These are phyloP conservation scores for Telmatherina bonti DNA, from an alignment of 2,797 vertebrate genomes.

Conservation along the genomic window DNA sequence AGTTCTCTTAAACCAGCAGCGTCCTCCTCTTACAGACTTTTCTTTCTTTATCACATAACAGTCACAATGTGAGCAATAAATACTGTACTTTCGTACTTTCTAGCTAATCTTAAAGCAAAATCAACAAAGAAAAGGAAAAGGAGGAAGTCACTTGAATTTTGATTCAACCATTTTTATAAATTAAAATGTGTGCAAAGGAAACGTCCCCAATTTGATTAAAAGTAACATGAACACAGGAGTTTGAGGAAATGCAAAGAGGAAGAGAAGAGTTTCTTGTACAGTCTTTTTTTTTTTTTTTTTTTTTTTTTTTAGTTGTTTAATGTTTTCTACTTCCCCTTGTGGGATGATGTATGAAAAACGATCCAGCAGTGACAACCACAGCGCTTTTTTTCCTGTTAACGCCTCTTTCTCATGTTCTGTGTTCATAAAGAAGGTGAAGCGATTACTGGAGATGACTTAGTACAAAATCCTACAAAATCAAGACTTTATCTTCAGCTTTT, in stretches of 20 bases:
- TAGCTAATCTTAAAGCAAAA: conserved; percentile 65
- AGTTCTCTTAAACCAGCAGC: conserved; percentile 27
- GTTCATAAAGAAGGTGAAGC: conserved; percentile 4
- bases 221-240: neutral
- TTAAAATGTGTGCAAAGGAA: conserved; percentile 21
- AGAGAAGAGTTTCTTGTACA: conserved; percentile 21
- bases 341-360: conserved; percentile 18
- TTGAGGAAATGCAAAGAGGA: conserved; percentile 44
- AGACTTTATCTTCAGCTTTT: conserved; percentile 58
- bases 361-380: neutral
- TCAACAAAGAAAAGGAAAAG: conserved; percentile 25
- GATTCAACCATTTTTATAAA: conserved; percentile 18
- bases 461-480: conserved; percentile 81
- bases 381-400: neutral
- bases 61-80: conserved; percentile 65
- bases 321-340: conserved; percentile 8
- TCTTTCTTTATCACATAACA: conserved; percentile 48
- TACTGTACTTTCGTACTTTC: conserved; percentile 52
- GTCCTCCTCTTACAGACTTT: conserved; percentile 19
- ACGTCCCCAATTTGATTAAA: conserved; percentile 18
- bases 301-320: conserved; percentile 10
- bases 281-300: conserved; percentile 9
- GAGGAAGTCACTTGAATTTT: conserved; percentile 46
- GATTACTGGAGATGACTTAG: conserved; percentile 49
- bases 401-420: conserved; percentile 4